Base-by-base conservation (phyloP, 2,113 vertebrate genomes). In the Lepus europaeus region DNA sequence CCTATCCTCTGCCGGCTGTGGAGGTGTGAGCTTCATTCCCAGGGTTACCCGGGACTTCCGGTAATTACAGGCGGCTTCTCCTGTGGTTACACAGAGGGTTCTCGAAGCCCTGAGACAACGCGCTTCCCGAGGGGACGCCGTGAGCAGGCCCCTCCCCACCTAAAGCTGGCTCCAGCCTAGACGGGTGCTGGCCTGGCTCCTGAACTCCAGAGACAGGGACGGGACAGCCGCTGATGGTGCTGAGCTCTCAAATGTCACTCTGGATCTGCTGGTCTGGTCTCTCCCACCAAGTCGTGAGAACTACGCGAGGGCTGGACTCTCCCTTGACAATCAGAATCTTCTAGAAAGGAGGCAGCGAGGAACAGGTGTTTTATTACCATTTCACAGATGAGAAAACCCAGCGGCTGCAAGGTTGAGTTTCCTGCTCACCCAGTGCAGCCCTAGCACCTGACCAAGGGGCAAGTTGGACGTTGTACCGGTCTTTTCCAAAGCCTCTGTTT, bases 261-360 rank as follows among this genome's bases (percentile, higher is more conserved):
- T 29, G 45, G 25, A 25, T 77, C 27, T 81, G 45, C 13, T 19
- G 19, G 9, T 74, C 61, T 83, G 79, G 23, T 20, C 80, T 1
- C 61, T 7, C 4, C 13, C 3, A 9, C 4, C 0, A 6, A 64
- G 10, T 66, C 31, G 2, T 1, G 49, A n/a, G 25, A 27, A 1
- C 33, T 64, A 9, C 9, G n/a, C 23, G n/a, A 45, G 4, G 53
- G 20, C 3, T 53, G 5, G 23, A 51, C 5, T 33, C 12, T 13
- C 49, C 13, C 51, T 8, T 74, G 11, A 45, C 78, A 89, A 61
- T 20, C 0, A 39, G 45, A 29, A 12, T 95, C 6, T 84, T 72
- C 39, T 11, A 9, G 36, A 9, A 64, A 64, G 61, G 53, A 80
- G 16, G 20, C 68, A 45, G 6, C 9, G 27, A 80, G 3, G 5